A percentile compares a stretch with the other conserved stretches of the same genome.
phyloP scores from a whole-genome alignment of 1,140 invertebrate genomes.

The Drosophila grimshawi region DNA sequence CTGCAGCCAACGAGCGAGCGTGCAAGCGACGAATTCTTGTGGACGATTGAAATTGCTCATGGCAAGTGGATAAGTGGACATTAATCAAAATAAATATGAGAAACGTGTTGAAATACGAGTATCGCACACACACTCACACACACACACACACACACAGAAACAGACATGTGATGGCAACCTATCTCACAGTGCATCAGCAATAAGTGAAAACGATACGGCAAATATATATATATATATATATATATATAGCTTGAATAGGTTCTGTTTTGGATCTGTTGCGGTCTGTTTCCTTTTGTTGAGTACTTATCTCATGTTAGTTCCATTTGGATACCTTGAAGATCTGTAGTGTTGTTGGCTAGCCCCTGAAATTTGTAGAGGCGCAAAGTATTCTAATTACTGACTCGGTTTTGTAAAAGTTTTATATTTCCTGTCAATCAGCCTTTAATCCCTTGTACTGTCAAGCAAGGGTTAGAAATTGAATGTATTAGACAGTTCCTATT shows the following conservation, averaged over 20 bases:
- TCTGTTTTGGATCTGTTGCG: not conserved
- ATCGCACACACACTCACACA: constrained; percentile 33
- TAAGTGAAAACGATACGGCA: constrained; percentile 33
- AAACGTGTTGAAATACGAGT: constrained; percentile 78
- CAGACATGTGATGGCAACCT: not conserved
- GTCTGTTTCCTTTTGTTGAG: not conserved
- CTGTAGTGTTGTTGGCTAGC: too few relatives aligned
- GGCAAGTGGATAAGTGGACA: constrained; percentile 82
- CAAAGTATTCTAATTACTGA: too few relatives aligned
- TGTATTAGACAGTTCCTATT: not conserved
- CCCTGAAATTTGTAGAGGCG: too few relatives aligned
- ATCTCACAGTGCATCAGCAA: not conserved
- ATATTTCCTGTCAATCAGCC: too few relatives aligned
- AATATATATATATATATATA: constrained; percentile 25
- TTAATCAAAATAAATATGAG: constrained; percentile 83
- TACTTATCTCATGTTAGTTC: too few relatives aligned
- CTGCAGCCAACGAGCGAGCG: constrained; percentile 8
- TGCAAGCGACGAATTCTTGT: constrained; percentile 40
- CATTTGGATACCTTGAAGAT: too few relatives aligned
- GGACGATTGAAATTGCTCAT: constrained; percentile 79
- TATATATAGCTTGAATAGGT: constrained; percentile 1
- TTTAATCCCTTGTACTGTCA: too few relatives aligned
- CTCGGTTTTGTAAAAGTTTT: too few relatives aligned
- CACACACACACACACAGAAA: too few relatives aligned
- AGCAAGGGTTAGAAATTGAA: too few relatives aligned